Conservation (phyloP, 2,888 invertebrate species). For the Lypha dubia region DNA sequence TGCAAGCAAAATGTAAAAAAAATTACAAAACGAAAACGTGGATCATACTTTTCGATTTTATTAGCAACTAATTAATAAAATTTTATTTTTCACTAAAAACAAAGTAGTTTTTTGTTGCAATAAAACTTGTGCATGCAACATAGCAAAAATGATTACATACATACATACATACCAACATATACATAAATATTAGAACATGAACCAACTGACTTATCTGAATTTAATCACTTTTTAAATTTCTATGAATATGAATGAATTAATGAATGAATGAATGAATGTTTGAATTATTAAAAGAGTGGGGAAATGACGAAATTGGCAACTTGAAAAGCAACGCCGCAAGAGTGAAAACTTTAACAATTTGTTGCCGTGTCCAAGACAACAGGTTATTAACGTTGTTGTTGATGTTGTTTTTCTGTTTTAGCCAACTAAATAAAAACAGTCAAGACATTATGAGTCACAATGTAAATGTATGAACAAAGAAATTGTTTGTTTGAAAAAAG, state of each 20-base stretch:
- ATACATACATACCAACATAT: too few species aligned
- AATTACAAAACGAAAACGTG: slow-evolving; percentile 1
- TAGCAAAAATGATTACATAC: background rate
- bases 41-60: background rate
- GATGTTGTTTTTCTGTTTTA: background rate
- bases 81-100: slow-evolving; percentile 31
- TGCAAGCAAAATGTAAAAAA: background rate
- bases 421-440: background rate
- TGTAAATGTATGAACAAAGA: background rate
- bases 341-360: slow-evolving; percentile 61
- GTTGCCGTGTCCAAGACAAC: slow-evolving; percentile 47
- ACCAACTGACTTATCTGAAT: slow-evolving; percentile 24
- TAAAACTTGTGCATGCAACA: slow-evolving; percentile 17
- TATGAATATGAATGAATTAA: background rate
- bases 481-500: slow-evolving; percentile 12
- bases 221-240: background rate
- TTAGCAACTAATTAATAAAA: slow-evolving; percentile 3
- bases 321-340: slow-evolving; percentile 8
- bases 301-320: slow-evolving; percentile 33
- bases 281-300: background rate
- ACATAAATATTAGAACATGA: slow-evolving; percentile 44
- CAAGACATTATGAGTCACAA: slow-evolving; percentile 11
- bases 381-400: slow-evolving; percentile 55
- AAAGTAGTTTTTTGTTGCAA: slow-evolving; percentile 14
- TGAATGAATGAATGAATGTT: background rate